Base-by-base conservation (phyloP, 2,797 vertebrate species). In the Rhinophrynus dorsalis region DNA sequence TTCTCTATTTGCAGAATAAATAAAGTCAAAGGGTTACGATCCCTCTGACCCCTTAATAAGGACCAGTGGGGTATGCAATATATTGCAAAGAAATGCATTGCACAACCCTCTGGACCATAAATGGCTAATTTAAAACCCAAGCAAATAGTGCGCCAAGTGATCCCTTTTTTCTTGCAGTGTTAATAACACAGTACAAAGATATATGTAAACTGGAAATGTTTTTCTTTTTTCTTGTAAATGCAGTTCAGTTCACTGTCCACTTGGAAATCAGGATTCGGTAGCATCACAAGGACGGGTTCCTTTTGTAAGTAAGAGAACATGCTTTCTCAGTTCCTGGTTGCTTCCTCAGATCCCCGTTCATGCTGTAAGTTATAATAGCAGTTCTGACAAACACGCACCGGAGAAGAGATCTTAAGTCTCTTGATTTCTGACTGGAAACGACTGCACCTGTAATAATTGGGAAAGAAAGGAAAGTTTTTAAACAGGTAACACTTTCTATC, bases 371-470 rank as follows among this genome's bases (percentile, higher is more conserved):
- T 98, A 84, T 94, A 97, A 79, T 93, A 96, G 88, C 97, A 99
- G 93, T 96, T 98, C 89, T 99, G 97, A 88, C 97, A 99, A 56
- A 99, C 97, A 2, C 97, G 91, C 68, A 99, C 97, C 0, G 97
- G 97, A 0, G 97, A 99, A 0, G 96, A 98, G 74, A 99, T 98
- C 89, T 98, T 98, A 85, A 99, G 88, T 9, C 97, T 85, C 33
- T 95, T 97, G 84, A 99, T 99, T 90, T 99, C 97, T 0, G 96
- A 98, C 35, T 99, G 97, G 88, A 98, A 99, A 26, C 96, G 92
- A 68, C 97, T 99, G 89, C 97, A 99, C 84, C 97, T 99, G 82
- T 3, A 51, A 11, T 32, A 50, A 54, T 3, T 33, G 60, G 62
- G n/a, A n/a, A 11, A 40, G 7, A 17, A 13, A 20, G 0, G 2